phyloP scores from a whole-genome alignment of 2,888 invertebrate genomes.

The Phrixothrix hirtus region DNA sequence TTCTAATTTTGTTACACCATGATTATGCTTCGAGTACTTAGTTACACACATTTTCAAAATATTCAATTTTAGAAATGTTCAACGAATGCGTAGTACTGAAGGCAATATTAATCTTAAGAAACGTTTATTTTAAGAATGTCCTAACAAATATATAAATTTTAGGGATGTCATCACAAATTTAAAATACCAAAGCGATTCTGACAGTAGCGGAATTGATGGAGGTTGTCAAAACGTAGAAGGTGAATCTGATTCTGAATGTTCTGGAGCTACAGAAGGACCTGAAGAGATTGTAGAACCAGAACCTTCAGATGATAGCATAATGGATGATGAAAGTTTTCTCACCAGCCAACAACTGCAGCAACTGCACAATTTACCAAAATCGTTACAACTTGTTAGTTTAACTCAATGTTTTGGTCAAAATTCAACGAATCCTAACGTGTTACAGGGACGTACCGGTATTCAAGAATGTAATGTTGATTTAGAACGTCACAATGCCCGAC shows the following conservation, averaged over 20 bases:
- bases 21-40: too few relatives aligned
- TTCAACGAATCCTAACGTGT: too few relatives aligned
- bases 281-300: constrained; percentile 64
- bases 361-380: constrained; percentile 62
- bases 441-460: constrained; percentile 54
- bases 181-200: constrained; percentile 68
- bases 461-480: constrained; percentile 77
- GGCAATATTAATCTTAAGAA: too few relatives aligned
- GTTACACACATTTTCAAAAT: too few relatives aligned
- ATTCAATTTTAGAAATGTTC: too few relatives aligned
- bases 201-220: constrained; percentile 58
- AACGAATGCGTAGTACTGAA: too few relatives aligned
- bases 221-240: constrained; percentile 53
- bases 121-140: too few relatives aligned
- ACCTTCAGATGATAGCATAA: constrained; percentile 69
- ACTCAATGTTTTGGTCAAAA: too few relatives aligned
- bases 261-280: constrained; percentile 72
- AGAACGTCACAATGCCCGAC: constrained; percentile 83
- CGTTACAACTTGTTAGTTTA: constrained; percentile 57
- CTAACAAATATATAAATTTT: too few relatives aligned
- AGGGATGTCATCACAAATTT: constrained; percentile 69
- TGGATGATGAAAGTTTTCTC: constrained; percentile 75
- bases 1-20: too few relatives aligned
- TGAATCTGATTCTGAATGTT: constrained; percentile 55
- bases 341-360: constrained; percentile 56